Evolutionary conservation across 2,797 vertebrate species (phyloP).

Genomic region (Sparus aurata): DNA sequence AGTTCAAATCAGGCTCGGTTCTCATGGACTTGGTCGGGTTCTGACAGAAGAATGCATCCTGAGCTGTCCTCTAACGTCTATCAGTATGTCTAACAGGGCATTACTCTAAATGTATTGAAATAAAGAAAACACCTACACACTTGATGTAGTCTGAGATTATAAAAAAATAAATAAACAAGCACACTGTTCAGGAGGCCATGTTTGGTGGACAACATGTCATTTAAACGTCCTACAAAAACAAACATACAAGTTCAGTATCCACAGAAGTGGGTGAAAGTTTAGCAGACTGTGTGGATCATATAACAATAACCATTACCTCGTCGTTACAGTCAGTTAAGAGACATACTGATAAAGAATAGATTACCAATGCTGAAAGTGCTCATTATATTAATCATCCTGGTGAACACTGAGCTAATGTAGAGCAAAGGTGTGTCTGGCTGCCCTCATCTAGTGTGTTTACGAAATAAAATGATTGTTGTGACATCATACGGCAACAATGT

Average conservation of each 20-base stretch:
- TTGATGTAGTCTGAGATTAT: not conserved
- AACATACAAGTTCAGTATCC: not conserved
- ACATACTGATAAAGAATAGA: not conserved
- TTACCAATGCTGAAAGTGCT: not conserved
- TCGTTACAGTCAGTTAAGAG: not conserved
- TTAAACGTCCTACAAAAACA: not conserved
- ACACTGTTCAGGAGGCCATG: no score
- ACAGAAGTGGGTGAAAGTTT: not conserved
- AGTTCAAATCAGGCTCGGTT: no score
- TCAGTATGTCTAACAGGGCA: no score
- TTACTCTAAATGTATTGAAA: no score
- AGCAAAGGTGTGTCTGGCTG: not conserved
- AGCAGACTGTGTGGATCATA: not conserved
- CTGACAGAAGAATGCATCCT: no score
- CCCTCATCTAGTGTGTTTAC: conserved; percentile 16
- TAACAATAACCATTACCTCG: not conserved
- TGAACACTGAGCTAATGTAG: not conserved
- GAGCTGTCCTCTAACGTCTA: no score
- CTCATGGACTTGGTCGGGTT: no score
- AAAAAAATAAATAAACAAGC: not conserved
- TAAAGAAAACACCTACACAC: not conserved
- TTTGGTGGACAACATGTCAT: no score
- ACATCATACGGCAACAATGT: conserved; percentile 43
- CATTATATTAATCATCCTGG: not conserved
- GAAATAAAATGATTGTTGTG: conserved; percentile 51